A percentile compares a stretch with the other conserved stretches of the same genome.
Evolutionary conservation across 2,888 invertebrate genomes (phyloP).

Genomic region (Drosophila aldrichi): DNA sequence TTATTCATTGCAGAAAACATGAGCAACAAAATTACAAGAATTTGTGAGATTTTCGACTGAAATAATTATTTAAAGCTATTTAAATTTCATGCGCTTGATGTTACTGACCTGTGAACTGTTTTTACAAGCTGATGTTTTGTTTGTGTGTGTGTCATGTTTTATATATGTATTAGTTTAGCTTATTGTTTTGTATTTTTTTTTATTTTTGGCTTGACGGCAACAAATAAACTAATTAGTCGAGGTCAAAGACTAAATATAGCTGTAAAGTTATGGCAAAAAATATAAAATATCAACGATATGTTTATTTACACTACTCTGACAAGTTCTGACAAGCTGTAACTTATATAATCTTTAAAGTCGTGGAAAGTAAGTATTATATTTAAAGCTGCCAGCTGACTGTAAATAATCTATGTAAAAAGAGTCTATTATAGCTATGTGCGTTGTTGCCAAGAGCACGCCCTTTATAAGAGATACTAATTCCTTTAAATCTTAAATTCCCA

Average conservation of each 20-base stretch:
- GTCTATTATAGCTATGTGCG: too few species aligned
- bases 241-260: not conserved
- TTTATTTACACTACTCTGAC: too few species aligned
- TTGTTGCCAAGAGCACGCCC: not conserved
- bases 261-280: too few species aligned
- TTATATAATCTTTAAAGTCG: too few species aligned
- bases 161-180: not conserved
- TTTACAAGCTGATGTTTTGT: not conserved
- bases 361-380: too few species aligned
- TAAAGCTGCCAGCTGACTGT: too few species aligned
- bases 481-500: not conserved
- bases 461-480: not conserved
- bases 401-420: too few species aligned
- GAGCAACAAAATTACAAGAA: not conserved
- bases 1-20: not conserved
- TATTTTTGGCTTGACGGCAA: not conserved
- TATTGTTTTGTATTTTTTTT: not conserved
- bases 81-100: not conserved
- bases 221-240: not conserved
- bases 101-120: not conserved
- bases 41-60: not conserved
- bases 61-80: not conserved
- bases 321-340: too few species aligned
- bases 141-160: too few species aligned
- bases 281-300: too few species aligned